These are phyloP conservation scores for Leptopilina syphax DNA, from an alignment of 2,888 invertebrate genomes.

Conservation along the genomic window DNA sequence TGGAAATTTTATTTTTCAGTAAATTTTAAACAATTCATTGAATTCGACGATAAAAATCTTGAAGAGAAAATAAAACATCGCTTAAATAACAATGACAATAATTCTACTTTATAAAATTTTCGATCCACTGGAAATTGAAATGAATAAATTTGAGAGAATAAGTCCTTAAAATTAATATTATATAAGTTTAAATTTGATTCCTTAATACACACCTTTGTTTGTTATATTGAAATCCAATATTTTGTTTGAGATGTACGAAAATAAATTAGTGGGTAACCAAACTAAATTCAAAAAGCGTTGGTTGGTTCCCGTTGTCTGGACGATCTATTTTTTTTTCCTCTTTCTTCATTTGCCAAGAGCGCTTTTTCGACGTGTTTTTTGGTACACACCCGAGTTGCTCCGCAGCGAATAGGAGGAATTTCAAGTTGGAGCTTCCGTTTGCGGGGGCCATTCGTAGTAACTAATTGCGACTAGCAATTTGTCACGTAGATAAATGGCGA, in stretches of 20 bases:
- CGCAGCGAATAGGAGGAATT: constrained; percentile 58
- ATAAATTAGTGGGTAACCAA: constrained; percentile 26
- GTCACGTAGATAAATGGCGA: constrained; percentile 73
- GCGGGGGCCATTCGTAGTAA: constrained; percentile 66
- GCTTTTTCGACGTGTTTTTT: constrained; percentile 45
- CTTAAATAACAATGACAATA: no score
- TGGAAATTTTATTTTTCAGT: no score
- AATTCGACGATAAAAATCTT: no score
- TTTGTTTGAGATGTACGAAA: constrained; percentile 15
- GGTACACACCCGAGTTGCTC: constrained; percentile 46
- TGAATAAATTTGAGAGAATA: neutral
- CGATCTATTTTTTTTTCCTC: constrained; percentile 36
- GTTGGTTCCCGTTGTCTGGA: constrained; percentile 18
- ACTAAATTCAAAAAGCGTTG: constrained; percentile 5
- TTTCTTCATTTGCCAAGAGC: constrained; percentile 15
- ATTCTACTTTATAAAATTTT: no score
- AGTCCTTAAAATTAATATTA: neutral
- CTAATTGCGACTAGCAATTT: constrained; percentile 74
- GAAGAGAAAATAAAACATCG: no score
- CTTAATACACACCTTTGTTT: neutral
- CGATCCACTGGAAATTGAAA: no score
- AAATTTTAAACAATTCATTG: no score
- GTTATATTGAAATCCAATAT: neutral
- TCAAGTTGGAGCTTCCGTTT: constrained; percentile 57
- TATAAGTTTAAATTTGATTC: constrained; percentile 6